These are phyloP conservation scores for Allygus modestus DNA, from an alignment of 2,888 invertebrate genomes.

Conservation along the genomic window DNA sequence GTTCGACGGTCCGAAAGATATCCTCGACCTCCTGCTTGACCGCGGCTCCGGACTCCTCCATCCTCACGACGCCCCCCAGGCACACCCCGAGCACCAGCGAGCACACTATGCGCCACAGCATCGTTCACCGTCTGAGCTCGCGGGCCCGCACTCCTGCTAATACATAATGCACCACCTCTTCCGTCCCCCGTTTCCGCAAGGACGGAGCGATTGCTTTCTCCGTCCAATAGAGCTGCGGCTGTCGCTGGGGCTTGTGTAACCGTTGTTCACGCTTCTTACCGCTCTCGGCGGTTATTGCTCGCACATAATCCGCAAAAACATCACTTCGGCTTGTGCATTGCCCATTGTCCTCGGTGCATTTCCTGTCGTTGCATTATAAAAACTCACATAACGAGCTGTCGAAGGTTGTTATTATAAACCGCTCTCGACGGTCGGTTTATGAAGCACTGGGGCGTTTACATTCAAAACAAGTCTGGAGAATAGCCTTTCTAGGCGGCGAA, in stretches of 20 bases:
- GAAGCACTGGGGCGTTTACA: too few relatives aligned
- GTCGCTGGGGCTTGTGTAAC: conserved; percentile 14
- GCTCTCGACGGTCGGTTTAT: too few relatives aligned
- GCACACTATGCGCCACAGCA: background rate
- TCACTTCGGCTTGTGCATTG: background rate
- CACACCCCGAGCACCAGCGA: conserved; percentile 8
- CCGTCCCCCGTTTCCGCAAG: conserved; percentile 1
- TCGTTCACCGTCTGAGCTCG: background rate
- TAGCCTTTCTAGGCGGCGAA: too few relatives aligned
- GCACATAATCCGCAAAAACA: conserved; percentile 18
- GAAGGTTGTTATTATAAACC: background rate
- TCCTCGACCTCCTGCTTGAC: conserved; percentile 47
- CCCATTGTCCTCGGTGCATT: conserved; percentile 10
- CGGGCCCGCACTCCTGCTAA: background rate
- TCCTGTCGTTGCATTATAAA: background rate
- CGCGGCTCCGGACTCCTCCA: background rate
- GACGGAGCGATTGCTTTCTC: conserved; percentile 41
- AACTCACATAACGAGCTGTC: background rate
- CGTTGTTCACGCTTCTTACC: conserved; percentile 23
- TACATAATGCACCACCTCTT: conserved; percentile 29
- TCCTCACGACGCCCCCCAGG: background rate
- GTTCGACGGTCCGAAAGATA: conserved; percentile 27
- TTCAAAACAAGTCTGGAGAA: too few relatives aligned
- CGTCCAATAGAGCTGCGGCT: background rate
- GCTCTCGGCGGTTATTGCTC: conserved; percentile 22